Conservation (phyloP, 2,888 invertebrate genomes). For the Ophioninae sp. region DNA sequence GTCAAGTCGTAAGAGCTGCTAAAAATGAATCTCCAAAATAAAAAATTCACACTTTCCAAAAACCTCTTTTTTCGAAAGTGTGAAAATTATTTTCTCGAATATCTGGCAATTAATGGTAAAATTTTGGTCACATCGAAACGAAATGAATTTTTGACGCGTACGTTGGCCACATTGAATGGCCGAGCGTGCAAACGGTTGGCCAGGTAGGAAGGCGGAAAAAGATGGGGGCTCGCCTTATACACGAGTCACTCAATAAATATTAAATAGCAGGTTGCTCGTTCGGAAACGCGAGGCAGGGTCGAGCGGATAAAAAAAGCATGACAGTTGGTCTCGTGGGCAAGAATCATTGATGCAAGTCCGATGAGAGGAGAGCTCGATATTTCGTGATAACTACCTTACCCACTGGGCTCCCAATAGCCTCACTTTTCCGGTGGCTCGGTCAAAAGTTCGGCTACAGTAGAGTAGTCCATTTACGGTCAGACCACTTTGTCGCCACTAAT, state of each 20-base stretch:
- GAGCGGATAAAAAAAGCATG: not conserved
- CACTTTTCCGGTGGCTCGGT: not conserved
- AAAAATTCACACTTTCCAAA: not conserved
- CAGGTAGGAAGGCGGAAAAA: constrained; percentile 22
- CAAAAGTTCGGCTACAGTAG: constrained; percentile 37
- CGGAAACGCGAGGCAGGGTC: constrained; percentile 16
- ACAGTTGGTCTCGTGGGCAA: constrained; percentile 1
- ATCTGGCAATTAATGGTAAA: not conserved
- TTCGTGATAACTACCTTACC: constrained; percentile 55
- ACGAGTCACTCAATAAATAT: constrained; percentile 61
- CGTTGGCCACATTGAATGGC: constrained; percentile 20
- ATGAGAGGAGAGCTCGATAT: constrained; percentile 49
- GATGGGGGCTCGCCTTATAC: constrained; percentile 32
- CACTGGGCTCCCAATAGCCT: not conserved
- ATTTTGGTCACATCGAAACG: constrained; percentile 16
- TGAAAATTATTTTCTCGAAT: not conserved
- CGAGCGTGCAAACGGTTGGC: constrained; percentile 15
- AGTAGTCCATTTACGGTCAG: constrained; percentile 59
- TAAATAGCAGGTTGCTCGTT: constrained; percentile 53
- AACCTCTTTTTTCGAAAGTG: not conserved
- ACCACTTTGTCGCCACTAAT: constrained; percentile 45
- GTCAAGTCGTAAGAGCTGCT: too few relatives aligned
- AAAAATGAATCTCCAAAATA: too few relatives aligned
- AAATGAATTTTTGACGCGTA: constrained; percentile 25
- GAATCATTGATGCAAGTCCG: constrained; percentile 30